Percentiles rank a stretch among this genome's conserved stretches.
phyloP scores from a whole-genome alignment of 2,888 invertebrate genomes.

The Plagodis dolabraria region DNA sequence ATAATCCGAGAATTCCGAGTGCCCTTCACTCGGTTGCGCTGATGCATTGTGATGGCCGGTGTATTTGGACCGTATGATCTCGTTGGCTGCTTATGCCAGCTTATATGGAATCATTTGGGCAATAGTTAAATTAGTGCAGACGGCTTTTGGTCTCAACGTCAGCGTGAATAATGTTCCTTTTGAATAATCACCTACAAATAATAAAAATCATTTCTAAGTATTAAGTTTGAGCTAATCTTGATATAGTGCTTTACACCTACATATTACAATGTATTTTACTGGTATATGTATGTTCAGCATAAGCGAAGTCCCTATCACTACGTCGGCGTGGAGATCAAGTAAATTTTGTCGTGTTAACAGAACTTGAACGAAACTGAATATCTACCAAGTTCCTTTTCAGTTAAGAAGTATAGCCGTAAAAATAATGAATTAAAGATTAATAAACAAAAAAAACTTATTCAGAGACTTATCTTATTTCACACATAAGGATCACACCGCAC shows the following conservation, averaged over 20 bases:
- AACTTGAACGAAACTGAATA: no score
- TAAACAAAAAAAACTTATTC: no score
- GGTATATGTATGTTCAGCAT: no score
- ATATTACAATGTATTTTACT: no score
- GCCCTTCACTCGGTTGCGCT: conserved; percentile 80
- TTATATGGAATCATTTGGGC: conserved; percentile 54
- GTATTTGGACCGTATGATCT: conserved; percentile 77
- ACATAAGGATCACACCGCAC: no score
- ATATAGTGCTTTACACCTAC: background rate
- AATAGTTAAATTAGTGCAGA: conserved; percentile 43
- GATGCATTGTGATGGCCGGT: conserved; percentile 82
- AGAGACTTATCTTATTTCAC: no score
- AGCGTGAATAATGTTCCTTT: conserved; percentile 22
- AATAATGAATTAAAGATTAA: no score
- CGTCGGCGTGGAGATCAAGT: no score
- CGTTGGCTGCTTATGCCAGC: conserved; percentile 55
- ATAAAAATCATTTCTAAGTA: conserved; percentile 3
- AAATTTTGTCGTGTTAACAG: no score
- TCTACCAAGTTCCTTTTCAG: no score
- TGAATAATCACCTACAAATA: conserved; percentile 8
- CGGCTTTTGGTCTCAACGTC: conserved; percentile 31
- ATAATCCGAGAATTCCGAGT: conserved; percentile 81
- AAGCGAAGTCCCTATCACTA: no score
- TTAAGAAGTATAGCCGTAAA: no score
- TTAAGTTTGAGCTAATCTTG: conserved; percentile 1